Evolutionary conservation across 2,113 vertebrate species (phyloP).

Genomic region (Xiphophorus couchianus): DNA sequence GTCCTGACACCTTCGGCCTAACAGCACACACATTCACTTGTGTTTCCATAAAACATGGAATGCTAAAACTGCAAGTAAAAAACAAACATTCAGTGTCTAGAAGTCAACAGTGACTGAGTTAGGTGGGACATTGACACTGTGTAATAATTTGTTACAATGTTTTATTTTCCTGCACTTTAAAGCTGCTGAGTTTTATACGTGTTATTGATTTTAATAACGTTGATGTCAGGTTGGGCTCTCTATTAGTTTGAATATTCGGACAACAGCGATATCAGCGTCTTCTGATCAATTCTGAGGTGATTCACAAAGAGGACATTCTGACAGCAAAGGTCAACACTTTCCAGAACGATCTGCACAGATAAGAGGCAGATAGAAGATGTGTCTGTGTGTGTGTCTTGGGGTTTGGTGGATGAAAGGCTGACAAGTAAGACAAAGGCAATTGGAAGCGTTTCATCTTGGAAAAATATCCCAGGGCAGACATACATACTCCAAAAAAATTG

Average conservation of each 20-base stretch:
- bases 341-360: background rate
- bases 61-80: background rate
- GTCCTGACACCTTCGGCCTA: background rate
- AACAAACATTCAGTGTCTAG: background rate
- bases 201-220: too few species aligned
- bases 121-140: background rate
- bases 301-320: constrained; percentile 37
- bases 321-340: constrained; percentile 51
- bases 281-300: constrained; percentile 39
- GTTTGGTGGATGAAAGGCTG: too few species aligned
- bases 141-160: background rate
- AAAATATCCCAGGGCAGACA: too few species aligned
- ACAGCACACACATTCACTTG: background rate
- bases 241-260: constrained; percentile 29
- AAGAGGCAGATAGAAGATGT: background rate
- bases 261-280: constrained; percentile 19
- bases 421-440: too few species aligned
- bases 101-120: background rate
- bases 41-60: background rate
- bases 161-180: background rate
- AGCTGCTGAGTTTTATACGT: background rate
- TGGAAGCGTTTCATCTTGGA: too few species aligned
- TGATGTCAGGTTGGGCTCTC: background rate
- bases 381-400: too few species aligned
- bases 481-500: too few species aligned